Conservation (phyloP, 2,888 invertebrate genomes). For the Melangyna quadrimaculata region DNA sequence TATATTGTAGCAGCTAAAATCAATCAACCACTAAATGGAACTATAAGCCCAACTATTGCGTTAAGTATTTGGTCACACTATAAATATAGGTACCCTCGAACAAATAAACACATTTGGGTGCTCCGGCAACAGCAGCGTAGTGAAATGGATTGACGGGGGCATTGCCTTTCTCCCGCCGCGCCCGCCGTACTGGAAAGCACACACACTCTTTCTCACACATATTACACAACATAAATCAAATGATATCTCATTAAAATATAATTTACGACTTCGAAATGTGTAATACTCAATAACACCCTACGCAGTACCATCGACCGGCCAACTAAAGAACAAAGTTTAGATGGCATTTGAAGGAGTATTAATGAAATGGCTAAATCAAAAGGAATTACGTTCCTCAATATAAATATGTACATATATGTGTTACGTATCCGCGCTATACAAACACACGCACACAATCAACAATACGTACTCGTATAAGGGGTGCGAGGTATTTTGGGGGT, state of each 20-base stretch:
- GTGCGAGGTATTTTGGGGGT: conserved; percentile 64
- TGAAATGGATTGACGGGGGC: conserved; percentile 64
- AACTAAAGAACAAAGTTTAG: conserved; percentile 47
- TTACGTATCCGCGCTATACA: neutral
- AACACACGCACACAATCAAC: neutral
- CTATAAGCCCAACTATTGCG: neutral
- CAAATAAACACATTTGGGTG: conserved; percentile 62
- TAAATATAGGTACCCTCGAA: neutral
- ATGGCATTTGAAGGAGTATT: conserved; percentile 69
- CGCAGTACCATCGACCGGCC: conserved; percentile 2
- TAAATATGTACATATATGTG: neutral
- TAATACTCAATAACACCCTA: conserved; percentile 60
- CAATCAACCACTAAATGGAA: too few species aligned
- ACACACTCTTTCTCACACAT: neutral
- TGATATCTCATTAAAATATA: conserved; percentile 72
- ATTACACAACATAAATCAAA: conserved; percentile 69
- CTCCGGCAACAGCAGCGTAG: conserved; percentile 13
- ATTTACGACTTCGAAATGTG: conserved; percentile 71
- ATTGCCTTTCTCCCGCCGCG: conserved; percentile 44
- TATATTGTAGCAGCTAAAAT: too few species aligned
- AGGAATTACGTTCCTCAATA: conserved; percentile 64
- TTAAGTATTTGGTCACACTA: conserved; percentile 24
- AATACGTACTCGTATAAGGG: conserved; percentile 4
- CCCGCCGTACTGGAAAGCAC: neutral
- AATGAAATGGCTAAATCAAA: conserved; percentile 72